These are phyloP conservation scores for Trachythela sp. DNA, from an alignment of 64 coral and sea anemone genomes.

Conservation along the genomic window DNA sequence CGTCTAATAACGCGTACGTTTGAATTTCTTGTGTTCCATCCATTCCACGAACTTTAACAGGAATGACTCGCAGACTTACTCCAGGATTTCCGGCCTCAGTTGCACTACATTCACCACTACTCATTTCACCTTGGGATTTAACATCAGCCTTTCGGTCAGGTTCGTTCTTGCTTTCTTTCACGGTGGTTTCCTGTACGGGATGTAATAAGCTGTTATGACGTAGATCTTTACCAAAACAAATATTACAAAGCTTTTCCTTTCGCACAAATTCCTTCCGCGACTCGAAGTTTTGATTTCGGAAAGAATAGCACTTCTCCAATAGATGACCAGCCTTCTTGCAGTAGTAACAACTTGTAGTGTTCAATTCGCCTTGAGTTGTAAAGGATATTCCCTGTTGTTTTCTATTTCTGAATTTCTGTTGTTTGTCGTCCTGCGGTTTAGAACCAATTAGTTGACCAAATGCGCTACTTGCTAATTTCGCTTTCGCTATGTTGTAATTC, in stretches of 20 bases:
- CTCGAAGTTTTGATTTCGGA: neutral
- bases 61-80: conserved; percentile 20
- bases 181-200: neutral
- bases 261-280: conserved; percentile 8
- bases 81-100: neutral
- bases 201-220: conserved; percentile 26
- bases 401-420: neutral
- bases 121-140: neutral
- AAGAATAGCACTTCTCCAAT: neutral
- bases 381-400: neutral
- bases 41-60: neutral
- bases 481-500: neutral
- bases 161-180: neutral
- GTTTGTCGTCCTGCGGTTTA: neutral
- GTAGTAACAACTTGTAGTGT: neutral
- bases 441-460: conserved; percentile 13
- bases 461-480: neutral
- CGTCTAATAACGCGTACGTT: conserved; percentile 25
- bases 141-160: neutral
- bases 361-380: neutral
- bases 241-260: conserved; percentile 20
- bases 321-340: neutral
- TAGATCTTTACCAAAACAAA: conserved; percentile 29
- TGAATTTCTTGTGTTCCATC: neutral
- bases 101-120: neutral